Evolutionary conservation across 2,797 vertebrate genomes (phyloP).

Genomic region (Hemitrygon akajei): DNA sequence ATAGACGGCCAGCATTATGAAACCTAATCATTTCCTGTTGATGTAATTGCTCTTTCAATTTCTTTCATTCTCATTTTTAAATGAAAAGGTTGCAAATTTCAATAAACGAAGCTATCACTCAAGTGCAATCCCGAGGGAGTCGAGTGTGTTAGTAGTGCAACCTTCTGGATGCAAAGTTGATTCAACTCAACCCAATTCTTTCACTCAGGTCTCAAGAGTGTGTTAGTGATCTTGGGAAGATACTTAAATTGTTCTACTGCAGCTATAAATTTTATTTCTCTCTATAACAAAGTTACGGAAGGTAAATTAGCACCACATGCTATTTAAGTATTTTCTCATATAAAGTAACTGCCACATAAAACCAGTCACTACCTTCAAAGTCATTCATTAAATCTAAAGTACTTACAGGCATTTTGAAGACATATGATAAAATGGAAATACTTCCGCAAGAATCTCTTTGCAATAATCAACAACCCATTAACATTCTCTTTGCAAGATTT

Average conservation of each 20-base stretch:
- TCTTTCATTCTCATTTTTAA: background rate
- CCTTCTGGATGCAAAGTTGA: background rate
- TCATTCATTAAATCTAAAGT: too few species aligned
- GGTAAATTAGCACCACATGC: background rate
- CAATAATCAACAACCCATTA: too few species aligned
- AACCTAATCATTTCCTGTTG: background rate
- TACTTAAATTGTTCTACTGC: background rate
- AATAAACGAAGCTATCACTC: background rate
- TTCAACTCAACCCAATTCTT: background rate
- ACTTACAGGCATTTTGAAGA: too few species aligned
- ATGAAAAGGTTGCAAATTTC: background rate
- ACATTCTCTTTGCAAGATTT: background rate
- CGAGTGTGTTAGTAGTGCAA: background rate
- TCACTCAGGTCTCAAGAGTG: background rate
- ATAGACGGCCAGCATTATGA: background rate
- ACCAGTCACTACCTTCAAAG: background rate
- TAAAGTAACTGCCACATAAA: background rate
- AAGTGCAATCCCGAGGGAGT: background rate
- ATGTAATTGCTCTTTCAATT: background rate
- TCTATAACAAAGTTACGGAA: background rate
- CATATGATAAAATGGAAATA: too few species aligned
- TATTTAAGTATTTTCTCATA: background rate
- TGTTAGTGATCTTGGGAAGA: background rate
- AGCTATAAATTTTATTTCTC: background rate
- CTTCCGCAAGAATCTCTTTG: too few species aligned